Conservation (phyloP, 2,888 invertebrate genomes). For the Phengaris alcon region DNA sequence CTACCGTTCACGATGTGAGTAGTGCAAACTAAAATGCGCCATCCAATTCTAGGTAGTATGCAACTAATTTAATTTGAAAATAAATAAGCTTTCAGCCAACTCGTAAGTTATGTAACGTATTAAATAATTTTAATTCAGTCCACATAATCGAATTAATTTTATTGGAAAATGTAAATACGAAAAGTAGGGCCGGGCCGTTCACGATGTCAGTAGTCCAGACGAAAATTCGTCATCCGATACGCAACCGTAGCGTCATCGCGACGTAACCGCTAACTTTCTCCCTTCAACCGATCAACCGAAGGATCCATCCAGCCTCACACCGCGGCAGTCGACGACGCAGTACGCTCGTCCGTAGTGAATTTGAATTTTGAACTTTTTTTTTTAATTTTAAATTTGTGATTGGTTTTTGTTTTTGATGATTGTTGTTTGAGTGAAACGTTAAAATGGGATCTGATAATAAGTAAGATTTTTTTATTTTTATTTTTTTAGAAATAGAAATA, state of each 20-base stretch:
- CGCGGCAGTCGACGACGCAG: constrained; percentile 58
- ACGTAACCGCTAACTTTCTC: constrained; percentile 78
- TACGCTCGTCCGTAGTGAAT: constrained; percentile 57
- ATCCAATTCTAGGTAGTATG: constrained; percentile 40
- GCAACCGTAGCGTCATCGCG: constrained; percentile 74
- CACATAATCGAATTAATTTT: neutral
- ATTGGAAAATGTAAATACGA: neutral
- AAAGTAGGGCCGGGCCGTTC: constrained; percentile 45
- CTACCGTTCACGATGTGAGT: constrained; percentile 72
- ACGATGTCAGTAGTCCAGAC: constrained; percentile 73
- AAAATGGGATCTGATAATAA: constrained; percentile 65
- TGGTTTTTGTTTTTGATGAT: constrained; percentile 42
- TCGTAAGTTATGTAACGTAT: neutral
- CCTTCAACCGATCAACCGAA: constrained; percentile 46
- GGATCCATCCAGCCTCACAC: constrained; percentile 57
- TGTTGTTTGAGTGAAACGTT: constrained; percentile 55
- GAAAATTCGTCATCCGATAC: constrained; percentile 74
- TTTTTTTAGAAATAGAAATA: constrained; percentile 17
- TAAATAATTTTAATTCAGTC: neutral
- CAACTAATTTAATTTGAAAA: too few species aligned
- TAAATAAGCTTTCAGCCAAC: neutral
- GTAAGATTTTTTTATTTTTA: constrained; percentile 56
- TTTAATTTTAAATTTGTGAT: constrained; percentile 46
- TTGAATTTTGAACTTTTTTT: constrained; percentile 46
- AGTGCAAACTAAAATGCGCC: constrained; percentile 70